phyloP scores from a whole-genome alignment of 2,797 vertebrate genomes.

The Tamandua tetradactyla region DNA sequence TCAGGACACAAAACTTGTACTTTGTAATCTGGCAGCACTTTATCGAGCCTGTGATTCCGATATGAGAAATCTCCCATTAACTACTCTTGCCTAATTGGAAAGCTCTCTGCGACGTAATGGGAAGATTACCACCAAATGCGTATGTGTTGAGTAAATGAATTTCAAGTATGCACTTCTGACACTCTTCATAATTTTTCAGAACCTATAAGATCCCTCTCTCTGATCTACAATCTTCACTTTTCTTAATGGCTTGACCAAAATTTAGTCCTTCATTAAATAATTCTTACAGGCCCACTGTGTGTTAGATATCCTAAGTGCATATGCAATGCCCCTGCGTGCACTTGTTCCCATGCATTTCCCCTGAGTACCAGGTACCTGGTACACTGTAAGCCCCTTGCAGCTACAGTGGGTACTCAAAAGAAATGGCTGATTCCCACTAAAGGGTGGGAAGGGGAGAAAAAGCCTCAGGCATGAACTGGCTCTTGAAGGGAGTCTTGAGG shows the following conservation, averaged over 20 bases:
- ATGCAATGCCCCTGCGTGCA: background rate
- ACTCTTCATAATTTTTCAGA: background rate
- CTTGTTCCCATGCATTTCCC: background rate
- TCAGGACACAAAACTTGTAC: background rate
- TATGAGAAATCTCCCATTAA: conserved; percentile 34
- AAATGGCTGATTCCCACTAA: background rate
- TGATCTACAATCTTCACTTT: background rate
- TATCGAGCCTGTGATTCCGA: background rate
- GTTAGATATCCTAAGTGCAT: background rate
- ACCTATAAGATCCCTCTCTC: background rate
- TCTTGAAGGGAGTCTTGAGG: background rate
- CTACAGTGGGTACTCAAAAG: background rate
- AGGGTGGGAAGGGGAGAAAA: background rate
- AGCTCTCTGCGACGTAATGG: background rate
- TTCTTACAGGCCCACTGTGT: background rate
- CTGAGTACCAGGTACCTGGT: too few species aligned
- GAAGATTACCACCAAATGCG: background rate
- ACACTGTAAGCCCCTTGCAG: background rate
- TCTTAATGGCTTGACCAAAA: background rate
- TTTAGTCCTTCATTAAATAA: background rate
- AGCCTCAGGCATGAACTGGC: background rate
- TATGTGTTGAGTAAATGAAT: background rate
- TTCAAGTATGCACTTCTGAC: background rate
- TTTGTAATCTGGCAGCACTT: conserved; percentile 15
- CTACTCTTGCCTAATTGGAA: background rate